Conservation (phyloP, 2,113 vertebrate genomes). For the Trinectes maculatus region DNA sequence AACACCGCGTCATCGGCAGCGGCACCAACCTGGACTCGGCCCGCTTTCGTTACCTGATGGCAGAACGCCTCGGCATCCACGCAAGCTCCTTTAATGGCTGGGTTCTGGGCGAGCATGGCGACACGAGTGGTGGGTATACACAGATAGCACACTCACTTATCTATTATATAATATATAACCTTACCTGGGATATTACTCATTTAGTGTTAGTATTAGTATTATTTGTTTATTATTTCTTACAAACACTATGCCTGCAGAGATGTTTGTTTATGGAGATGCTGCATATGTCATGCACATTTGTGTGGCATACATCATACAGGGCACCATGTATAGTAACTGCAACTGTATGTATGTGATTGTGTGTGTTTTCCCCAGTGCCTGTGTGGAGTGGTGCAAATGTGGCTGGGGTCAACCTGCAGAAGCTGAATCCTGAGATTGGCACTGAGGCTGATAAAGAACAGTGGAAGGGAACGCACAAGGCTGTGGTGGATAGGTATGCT, state of each 20-base stretch:
- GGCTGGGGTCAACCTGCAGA: conserved; percentile 92
- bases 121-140: conserved; percentile 90
- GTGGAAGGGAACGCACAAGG: conserved; percentile 94
- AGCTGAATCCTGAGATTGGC: conserved; percentile 92
- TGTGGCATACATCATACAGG: too few species aligned
- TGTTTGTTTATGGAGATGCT: too few species aligned
- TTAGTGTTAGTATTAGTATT: too few species aligned
- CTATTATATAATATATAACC: not conserved
- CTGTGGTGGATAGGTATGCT: conserved; percentile 91
- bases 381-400: conserved; percentile 97
- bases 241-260: too few species aligned
- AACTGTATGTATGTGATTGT: not conserved
- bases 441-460: conserved; percentile 88
- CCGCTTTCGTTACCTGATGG: conserved; percentile 93
- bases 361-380: conserved; percentile 82
- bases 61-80: conserved; percentile 91
- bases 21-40: conserved; percentile 98
- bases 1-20: conserved; percentile 94
- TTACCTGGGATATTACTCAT: too few species aligned
- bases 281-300: too few species aligned
- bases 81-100: conserved; percentile 95
- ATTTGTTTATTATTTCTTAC: too few species aligned
- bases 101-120: conserved; percentile 95
- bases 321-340: not conserved
- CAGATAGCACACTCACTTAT: not conserved